Base-by-base conservation (phyloP, 2,113 vertebrate species). In the Gyps fulvus region DNA sequence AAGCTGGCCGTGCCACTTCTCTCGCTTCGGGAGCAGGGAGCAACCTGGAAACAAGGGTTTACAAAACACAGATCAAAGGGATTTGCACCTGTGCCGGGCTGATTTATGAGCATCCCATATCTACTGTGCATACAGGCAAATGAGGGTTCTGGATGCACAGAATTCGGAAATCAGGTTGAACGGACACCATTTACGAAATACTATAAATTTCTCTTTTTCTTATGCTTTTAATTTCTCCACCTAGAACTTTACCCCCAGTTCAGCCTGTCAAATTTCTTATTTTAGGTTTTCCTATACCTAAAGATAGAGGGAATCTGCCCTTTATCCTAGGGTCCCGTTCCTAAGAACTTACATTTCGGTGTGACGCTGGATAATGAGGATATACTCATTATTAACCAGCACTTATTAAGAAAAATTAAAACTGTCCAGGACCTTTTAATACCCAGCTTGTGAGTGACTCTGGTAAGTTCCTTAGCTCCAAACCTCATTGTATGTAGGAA, bases 401-500 rank as follows among this genome's bases (percentile, higher is more conserved):
- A 16, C 32, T 50, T 76, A n/a, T 16, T 1, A 61, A 71, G 38
- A 55, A 74, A 4, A 20, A 43, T 6, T 20, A 6, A 43, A 72
- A 16, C 18, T 7, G 5, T 3, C 23, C 55, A 83, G 7, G 13
- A 58, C 25, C 18, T 65, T 74, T 67, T 32, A 13, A 54, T 10
- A 43, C 11, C 12, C 32, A 31, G 13, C 3, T 79, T 67, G 61
- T 4, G 2, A n/a, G 25, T 14, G 23, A 9, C 27, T n/a, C 31
- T 29, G 40, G 25, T 47, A 47, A 76, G 31, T 21, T 59, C 59
- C 58, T 76, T 5, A 7, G 21, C 67, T 22, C 38, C 55, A 38
- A 83, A 45, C 29, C n/a, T 77, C 59, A 0, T 1, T 14, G 25
- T 1, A 6, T 1, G 32, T 20, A 20, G 32, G 22, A 45, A 15